Base-by-base conservation (phyloP, 1,140 invertebrate species). In the Apis florea region DNA sequence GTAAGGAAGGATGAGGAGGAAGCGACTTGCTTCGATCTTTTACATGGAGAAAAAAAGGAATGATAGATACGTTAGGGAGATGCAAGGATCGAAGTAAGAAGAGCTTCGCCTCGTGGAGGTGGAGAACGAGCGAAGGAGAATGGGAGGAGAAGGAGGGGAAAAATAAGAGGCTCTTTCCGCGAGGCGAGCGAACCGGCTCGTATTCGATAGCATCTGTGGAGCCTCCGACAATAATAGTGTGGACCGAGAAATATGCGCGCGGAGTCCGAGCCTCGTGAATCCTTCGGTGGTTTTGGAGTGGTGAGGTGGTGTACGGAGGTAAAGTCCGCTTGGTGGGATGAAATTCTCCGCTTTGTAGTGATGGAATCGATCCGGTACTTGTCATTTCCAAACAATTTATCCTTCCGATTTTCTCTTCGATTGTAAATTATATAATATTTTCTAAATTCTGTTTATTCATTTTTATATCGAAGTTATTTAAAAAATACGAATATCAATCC, bases 201-300 rank as follows among this genome's bases (percentile, higher is more conserved):
- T 85, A 87, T 69, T 84, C 77, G 83, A 87, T 85, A 87, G 79
- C 86, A 87, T 88, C 85, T 87, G 75, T 76, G 82, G 63, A 70
- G 75, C 82, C 73, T 63, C 79, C 86, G 68, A 83, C 83, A 88
- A 88, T 89, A 89, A 90, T 90, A 90, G 89, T 76, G 82, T 79
- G 76, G 83, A 89, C 81, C 82, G 85, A 89, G 89, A 90, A 90
- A 87, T 90, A 89, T 89, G 88, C 83, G 85, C 78, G 79, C 53
- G 77, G 82, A 63, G 79, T 83, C 47, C 24, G 59, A 79, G 79
- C 51, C 74, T 75, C 77, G 71, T 79, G 78, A 80, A 71, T 78
- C 82, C 70, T 83, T 58, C 79, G 72, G 74, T 61, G 78, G 84
- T 83, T 86, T 76, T 67, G 59, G 67, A 79, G 19, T 76, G 47